These are phyloP conservation scores for Lepidocyrtinus sp. DNA, from an alignment of 2,888 invertebrate species.

Conservation along the genomic window DNA sequence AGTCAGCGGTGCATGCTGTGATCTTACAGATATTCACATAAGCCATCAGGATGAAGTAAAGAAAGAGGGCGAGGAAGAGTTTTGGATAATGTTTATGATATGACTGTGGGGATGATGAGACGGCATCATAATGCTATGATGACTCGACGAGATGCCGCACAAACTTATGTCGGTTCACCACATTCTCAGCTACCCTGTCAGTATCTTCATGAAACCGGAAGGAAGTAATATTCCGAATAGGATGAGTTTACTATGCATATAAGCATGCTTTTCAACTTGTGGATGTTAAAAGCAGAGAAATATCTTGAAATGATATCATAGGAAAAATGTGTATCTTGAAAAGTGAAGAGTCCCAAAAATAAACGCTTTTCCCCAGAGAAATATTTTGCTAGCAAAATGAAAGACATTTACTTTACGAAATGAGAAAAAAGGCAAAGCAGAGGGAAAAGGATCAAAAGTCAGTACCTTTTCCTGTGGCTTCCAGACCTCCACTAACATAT, in stretches of 20 bases:
- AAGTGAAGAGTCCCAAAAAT: background rate
- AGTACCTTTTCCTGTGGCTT: background rate
- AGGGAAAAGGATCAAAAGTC: background rate
- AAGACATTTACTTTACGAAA: background rate
- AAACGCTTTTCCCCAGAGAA: background rate
- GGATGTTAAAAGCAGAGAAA: background rate
- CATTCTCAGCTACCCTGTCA: background rate
- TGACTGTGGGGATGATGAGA: background rate
- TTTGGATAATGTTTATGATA: constrained; percentile 4
- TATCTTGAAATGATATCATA: background rate
- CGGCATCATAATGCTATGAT: background rate
- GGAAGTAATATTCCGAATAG: background rate
- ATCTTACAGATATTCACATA: no score
- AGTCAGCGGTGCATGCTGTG: no score
- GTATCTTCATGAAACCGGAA: background rate
- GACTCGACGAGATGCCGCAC: background rate
- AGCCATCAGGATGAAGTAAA: no score
- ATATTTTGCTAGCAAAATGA: background rate
- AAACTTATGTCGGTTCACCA: background rate
- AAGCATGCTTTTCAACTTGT: background rate
- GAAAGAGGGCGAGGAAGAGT: background rate
- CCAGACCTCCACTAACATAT: no score
- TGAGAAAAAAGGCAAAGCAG: background rate
- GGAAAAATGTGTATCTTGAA: background rate
- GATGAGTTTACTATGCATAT: background rate